Evolutionary conservation across 2,888 invertebrate species (phyloP), one percentile per base, ranked within the genome.

Genomic region (Dilophus febrilis): DNA sequence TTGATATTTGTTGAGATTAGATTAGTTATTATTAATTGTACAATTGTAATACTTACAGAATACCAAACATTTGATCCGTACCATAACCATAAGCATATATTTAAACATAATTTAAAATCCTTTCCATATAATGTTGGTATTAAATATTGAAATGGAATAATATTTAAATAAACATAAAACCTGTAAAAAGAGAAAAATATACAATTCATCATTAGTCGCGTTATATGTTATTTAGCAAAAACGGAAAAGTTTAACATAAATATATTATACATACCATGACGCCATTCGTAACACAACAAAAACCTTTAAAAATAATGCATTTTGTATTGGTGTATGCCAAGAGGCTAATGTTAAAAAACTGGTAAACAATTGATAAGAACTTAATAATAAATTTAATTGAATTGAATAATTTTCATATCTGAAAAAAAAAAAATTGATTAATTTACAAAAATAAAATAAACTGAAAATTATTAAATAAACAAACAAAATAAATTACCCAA

Each of bases 341-440:
- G 61, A 54, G 26, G 60, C 13, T 16, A 62, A 43, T 3, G 55
- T 50, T 22, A 62, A 49, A 40, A 53, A 50, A 39, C 62, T 61
- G 3, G 59, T 57, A 22, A 61, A 51, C 14, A 63, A 55, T 45
- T 55, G 55, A 41, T 59, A 62, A 18, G 60, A 44, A 6, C 58
- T 58, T 27, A 61, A 45, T 37, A 57, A 58, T n/a, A 62, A 49
- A 46, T 58, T 63, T 11, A 63, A 45, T 30, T 58, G 56, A 29
- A 63, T 55, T 37, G 61, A 61, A 46, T 61, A 62, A 46, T 61
- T 61, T 44, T 62, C 62, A 49, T 56, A 61, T 44, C 61, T 61
- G 39, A 3, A 50, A 49, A 14, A 29, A 34, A 37, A 30, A 4
- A 22, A 12, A 32, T 33, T 29, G 12, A 4, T n/a, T 12, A 29